Evolutionary conservation across 2,113 vertebrate genomes (phyloP).

Genomic region (Nothoprocta pentlandii): DNA sequence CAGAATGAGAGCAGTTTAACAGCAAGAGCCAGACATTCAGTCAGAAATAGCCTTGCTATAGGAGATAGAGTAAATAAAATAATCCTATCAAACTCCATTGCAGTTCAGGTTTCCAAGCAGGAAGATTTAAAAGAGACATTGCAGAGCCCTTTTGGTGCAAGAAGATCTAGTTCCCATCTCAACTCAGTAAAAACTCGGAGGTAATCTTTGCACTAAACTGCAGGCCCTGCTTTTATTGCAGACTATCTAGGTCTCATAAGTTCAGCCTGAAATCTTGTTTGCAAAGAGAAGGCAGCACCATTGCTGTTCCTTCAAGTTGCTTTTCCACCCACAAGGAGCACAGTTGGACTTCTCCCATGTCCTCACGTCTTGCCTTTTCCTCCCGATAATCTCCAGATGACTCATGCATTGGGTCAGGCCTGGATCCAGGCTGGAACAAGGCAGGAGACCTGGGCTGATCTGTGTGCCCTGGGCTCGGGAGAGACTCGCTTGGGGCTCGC

Average conservation of each 20-base stretch:
- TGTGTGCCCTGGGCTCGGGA: background rate
- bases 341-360: background rate
- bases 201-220: background rate
- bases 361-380: background rate
- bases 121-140: conserved; percentile 39
- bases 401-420: background rate
- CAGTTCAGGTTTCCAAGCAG: conserved; percentile 2
- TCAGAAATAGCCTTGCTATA: conserved; percentile 44
- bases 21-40: background rate
- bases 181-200: background rate
- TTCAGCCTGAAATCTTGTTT: background rate
- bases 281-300: background rate
- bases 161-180: background rate
- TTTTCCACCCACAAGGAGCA: background rate
- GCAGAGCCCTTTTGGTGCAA: background rate
- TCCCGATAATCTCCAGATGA: background rate
- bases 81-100: conserved; percentile 17
- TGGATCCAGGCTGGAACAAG: background rate
- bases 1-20: conserved; percentile 29
- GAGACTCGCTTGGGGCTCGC: background rate
- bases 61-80: conserved; percentile 39
- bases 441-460: background rate
- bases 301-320: background rate
- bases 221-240: background rate
- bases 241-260: background rate